Evolutionary conservation across 2,888 invertebrate species (phyloP).

Genomic region (Nudaria mundana): DNA sequence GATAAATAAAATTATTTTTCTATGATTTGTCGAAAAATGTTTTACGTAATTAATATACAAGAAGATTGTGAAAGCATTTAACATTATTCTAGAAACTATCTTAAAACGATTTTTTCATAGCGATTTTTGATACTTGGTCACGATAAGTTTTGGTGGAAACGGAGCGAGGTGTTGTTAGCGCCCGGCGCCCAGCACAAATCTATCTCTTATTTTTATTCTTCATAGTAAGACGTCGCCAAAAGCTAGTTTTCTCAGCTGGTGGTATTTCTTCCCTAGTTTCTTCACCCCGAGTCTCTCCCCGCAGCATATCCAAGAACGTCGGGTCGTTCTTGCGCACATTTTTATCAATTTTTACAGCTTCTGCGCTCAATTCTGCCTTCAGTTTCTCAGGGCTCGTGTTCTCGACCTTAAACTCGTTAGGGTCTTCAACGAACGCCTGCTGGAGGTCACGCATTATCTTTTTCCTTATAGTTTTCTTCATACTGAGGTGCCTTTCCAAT

Average conservation of each 20-base stretch:
- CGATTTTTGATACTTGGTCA: slow-evolving; percentile 4
- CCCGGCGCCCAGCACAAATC: slow-evolving; percentile 39
- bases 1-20: no score
- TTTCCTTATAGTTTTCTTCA: slow-evolving; percentile 93
- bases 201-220: slow-evolving; percentile 86
- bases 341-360: slow-evolving; percentile 83
- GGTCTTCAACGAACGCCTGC: slow-evolving; percentile 87
- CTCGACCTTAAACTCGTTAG: slow-evolving; percentile 86
- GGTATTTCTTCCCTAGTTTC: slow-evolving; percentile 71
- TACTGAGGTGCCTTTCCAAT: slow-evolving; percentile 89
- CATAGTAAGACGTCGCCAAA: slow-evolving; percentile 86
- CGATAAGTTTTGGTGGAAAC: slow-evolving; percentile 32
- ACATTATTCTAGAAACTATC: slow-evolving; percentile 1
- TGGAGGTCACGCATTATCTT: slow-evolving; percentile 92
- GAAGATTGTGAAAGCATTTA: slow-evolving; percentile 1
- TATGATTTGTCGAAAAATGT: background rate
- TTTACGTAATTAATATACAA: background rate
- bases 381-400: slow-evolving; percentile 85
- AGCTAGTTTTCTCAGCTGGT: slow-evolving; percentile 82
- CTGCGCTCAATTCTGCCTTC: slow-evolving; percentile 84
- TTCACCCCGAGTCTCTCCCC: slow-evolving; percentile 79
- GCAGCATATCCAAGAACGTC: slow-evolving; percentile 85
- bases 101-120: background rate
- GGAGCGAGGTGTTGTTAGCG: slow-evolving; percentile 46
- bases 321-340: slow-evolving; percentile 79